Evolutionary conservation across 2,888 invertebrate species (phyloP), one percentile per base, ranked within the genome.

Genomic region (Ferdinandea cuprea): DNA sequence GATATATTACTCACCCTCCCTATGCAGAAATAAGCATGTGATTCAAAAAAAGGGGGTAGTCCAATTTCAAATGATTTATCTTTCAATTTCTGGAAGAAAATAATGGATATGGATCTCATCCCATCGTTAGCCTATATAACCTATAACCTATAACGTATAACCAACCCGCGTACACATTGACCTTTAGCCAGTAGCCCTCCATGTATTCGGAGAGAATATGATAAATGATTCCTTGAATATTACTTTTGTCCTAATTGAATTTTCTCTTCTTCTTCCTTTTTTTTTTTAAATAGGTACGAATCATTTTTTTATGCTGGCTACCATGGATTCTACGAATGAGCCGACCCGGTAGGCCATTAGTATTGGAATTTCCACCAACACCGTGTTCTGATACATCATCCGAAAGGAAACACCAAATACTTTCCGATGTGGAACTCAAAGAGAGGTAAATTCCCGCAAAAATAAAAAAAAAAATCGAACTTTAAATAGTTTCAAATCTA

Each of bases 301-400:
- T 96, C 89, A 94, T 99, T 90, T 97, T 99, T 92, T 94, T 99
- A 89, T 96, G 96, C 92, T 99, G 99, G 98, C 93, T 99, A 92
- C 99, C 99, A 87, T 98, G 98, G 94, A 92, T 99, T 88, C 93
- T 99, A 90, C 95, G 98, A 89, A 99, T 99, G 99, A 95, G 95
- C 88, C 93, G 94, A 89, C 94, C 94, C 86, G 94, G 93, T 87
- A 92, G 93, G 88, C 91, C 92, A 50, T 87, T 91, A 80, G 91
- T 92, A 85, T 90, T 91, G 88, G 91, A 91, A 85, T 91, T 91
- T 87, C 90, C 91, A 86, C 89, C 91, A 87, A 91, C 91, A 86
- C 93, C 93, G 85, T 91, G 92, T 86, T 92, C 93, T 88, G 92
- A 91, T 89, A 89, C 93, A 79, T 93, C 93, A 83, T 93, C 93